Evolutionary conservation across 2,888 invertebrate species (phyloP), one percentile per base, ranked within the genome.

Genomic region (Troilus luridus): DNA sequence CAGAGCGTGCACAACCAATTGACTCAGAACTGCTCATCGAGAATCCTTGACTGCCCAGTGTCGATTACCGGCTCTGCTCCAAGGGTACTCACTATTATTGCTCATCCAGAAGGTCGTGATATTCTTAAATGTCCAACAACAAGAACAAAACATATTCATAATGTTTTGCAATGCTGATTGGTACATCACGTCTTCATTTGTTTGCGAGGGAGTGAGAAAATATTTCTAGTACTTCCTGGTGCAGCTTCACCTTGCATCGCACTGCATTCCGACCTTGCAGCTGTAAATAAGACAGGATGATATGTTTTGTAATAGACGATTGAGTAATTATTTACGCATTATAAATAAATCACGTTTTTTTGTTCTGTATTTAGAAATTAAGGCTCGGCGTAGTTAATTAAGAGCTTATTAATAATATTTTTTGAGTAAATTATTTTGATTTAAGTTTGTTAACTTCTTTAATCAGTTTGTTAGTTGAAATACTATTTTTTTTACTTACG

Each of bases 171-270:
- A 72, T 72, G 17, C 72, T 14, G 2, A 72, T 72, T 27, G 27
- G 12, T 27, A 17, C 72, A 72, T 27, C 72, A 72, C 72, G 72
- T 72, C 72, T 72, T 72, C 72, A 72, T 72, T 72, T 72, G 72
- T 72, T 72, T 72, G 27, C 6, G 10, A 27, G 14, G 0, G 27
- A 72, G 72, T 5, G 14, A 72, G n/a, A 24, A 41, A 67, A 67
- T 67, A 67, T 24, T 67, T 67, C 67, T 67, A 27, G 72, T 11
- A 27, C 27, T 72, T 72, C 72, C 72, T 72, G 72, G 17, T 72
- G 72, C 72, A 27, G 72, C 27, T 72, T 24, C 27, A 6, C 5
- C 14, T 72, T 72, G 17, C 72, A 72, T 72, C 27, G 27, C 17
- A 14, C 24, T 72, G 72, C 24, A 72, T 72, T 27, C 72, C 27